Conservation (phyloP, 2,113 vertebrate species). For the Pogonocichla stellata region DNA sequence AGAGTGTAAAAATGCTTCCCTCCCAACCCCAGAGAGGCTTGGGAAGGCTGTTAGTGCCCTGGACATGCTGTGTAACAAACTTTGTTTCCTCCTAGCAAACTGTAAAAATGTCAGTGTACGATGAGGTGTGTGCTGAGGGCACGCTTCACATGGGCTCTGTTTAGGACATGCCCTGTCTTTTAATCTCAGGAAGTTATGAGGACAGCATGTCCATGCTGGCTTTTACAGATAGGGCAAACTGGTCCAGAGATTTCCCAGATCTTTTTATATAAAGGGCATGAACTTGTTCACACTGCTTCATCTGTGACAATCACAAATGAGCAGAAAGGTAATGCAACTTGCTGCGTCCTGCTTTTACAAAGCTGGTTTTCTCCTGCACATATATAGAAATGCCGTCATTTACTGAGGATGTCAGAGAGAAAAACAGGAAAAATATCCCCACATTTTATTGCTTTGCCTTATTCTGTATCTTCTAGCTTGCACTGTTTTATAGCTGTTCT, state of each 20-base stretch:
- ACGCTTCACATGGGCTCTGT: neutral
- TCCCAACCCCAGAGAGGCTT: neutral
- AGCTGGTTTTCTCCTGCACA: neutral
- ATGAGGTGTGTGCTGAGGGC: neutral
- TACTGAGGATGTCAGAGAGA: neutral
- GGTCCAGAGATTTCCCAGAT: neutral
- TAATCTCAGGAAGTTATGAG: neutral
- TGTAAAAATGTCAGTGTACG: neutral
- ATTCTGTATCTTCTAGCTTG: neutral
- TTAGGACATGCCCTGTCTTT: neutral
- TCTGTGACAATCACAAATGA: neutral
- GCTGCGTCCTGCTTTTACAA: neutral
- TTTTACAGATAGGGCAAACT: neutral
- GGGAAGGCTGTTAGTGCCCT: neutral
- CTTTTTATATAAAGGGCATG: neutral
- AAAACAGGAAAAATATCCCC: neutral
- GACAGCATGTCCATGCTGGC: neutral
- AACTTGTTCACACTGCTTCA: neutral
- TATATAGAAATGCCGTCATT: neutral
- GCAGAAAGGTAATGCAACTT: neutral
- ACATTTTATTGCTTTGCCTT: neutral
- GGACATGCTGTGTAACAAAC: neutral
- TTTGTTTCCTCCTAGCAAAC: neutral
- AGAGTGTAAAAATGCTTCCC: neutral
- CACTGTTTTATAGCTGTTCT: neutral